Percentiles rank a stretch among this genome's conserved stretches.
Conservation (phyloP, 2,113 vertebrate species). For the Glareola pratincola region DNA sequence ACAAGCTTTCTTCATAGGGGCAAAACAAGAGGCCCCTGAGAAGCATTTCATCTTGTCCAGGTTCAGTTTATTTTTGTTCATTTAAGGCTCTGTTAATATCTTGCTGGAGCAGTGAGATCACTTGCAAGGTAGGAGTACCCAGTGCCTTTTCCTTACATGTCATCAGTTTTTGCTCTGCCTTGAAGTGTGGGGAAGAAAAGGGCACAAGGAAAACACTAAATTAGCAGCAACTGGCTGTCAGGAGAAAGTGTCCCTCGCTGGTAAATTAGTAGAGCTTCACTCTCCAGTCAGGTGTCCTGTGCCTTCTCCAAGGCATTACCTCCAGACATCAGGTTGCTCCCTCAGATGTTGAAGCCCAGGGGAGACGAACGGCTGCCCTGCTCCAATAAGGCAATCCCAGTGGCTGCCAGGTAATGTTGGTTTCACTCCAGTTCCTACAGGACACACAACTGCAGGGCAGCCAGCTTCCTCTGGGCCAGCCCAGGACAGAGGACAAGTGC, state of each 20-base stretch:
- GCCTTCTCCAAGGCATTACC: not conserved
- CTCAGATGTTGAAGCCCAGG: not conserved
- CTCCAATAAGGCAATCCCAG: not conserved
- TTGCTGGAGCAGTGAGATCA: not conserved
- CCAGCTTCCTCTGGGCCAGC: not conserved
- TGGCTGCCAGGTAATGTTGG: not conserved
- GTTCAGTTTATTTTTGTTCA: not conserved
- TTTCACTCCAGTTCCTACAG: not conserved
- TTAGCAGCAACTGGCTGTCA: not conserved
- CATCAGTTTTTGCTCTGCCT: not conserved
- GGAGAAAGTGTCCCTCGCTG: not conserved
- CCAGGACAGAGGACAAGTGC: not conserved
- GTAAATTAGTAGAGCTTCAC: not conserved
- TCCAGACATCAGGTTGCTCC: not conserved
- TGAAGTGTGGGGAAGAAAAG: not conserved
- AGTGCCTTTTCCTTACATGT: not conserved
- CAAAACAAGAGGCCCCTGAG: not conserved
- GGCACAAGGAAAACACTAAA: not conserved
- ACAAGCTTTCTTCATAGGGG: not conserved
- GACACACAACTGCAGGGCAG: not conserved
- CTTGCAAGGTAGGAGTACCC: not conserved
- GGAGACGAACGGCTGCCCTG: not conserved
- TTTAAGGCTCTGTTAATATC: not conserved
- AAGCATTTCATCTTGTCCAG: not conserved
- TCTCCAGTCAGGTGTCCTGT: not conserved